These are phyloP conservation scores for Panagrolaimus sp. DNA, from an alignment of 1,140 invertebrate species.

Conservation along the genomic window DNA sequence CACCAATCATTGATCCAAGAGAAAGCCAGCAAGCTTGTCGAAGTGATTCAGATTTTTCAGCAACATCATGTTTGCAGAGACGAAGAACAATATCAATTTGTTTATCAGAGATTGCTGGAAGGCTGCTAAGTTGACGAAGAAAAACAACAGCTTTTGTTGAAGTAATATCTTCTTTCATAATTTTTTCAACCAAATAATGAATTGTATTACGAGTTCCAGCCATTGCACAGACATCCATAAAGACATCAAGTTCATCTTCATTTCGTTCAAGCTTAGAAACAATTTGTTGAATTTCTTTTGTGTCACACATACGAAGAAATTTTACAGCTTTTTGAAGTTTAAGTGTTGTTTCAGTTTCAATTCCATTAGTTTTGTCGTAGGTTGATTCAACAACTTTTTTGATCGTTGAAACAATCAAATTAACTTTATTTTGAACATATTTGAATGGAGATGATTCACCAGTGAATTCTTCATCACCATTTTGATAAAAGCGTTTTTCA, in stretches of 20 bases:
- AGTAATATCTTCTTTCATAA: slow-evolving; percentile 35
- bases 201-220: slow-evolving; percentile 46
- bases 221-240: slow-evolving; percentile 38
- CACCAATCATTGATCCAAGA: slow-evolving; percentile 43
- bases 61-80: slow-evolving; percentile 39
- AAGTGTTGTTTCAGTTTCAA: slow-evolving; percentile 11
- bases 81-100: slow-evolving; percentile 33
- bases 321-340: slow-evolving; percentile 36
- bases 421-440: slow-evolving; percentile 22
- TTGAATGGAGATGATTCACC: slow-evolving; percentile 18
- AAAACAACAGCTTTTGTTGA: slow-evolving; percentile 29
- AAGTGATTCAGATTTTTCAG: slow-evolving; percentile 23
- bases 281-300: slow-evolving; percentile 40
- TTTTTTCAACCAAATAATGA: slow-evolving; percentile 35
- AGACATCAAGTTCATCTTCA: slow-evolving; percentile 18
- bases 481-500: slow-evolving; percentile 42
- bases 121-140: slow-evolving; percentile 32
- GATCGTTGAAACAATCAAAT: slow-evolving; percentile 9
- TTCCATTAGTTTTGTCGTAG: slow-evolving; percentile 25
- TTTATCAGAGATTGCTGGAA: slow-evolving; percentile 39
- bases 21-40: slow-evolving; percentile 49
- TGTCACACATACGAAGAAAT: slow-evolving; percentile 38
- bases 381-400: background rate
- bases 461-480: slow-evolving; percentile 34
- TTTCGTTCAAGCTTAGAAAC: no score